These are phyloP conservation scores for Tenthredo scrophulariae DNA, from an alignment of 2,888 invertebrate genomes.

Conservation along the genomic window DNA sequence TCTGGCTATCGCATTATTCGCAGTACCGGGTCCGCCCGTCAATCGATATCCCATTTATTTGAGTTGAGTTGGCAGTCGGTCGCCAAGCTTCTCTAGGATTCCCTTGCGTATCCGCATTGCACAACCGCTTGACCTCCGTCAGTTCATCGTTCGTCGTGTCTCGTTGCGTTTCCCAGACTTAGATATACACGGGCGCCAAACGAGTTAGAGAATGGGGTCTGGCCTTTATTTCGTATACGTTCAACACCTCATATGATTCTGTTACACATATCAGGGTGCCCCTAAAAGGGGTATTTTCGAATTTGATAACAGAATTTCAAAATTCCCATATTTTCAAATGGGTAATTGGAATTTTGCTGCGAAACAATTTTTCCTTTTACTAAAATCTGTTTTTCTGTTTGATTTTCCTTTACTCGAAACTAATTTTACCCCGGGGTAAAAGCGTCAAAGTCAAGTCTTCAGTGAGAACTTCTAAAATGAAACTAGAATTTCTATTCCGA, in stretches of 20 bases:
- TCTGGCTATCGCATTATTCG: constrained; percentile 35
- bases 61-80: constrained; percentile 48
- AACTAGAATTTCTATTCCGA: too few species aligned
- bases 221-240: constrained; percentile 14
- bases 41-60: constrained; percentile 53
- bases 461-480: too few species aligned
- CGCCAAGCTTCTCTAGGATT: constrained; percentile 35
- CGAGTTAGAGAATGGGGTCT: background rate
- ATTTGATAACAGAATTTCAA: too few species aligned
- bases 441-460: too few species aligned
- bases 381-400: too few species aligned
- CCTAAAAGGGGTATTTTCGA: too few species aligned
- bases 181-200: background rate
- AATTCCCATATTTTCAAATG: too few species aligned
- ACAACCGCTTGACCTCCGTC: constrained; percentile 7
- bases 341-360: too few species aligned
- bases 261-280: background rate
- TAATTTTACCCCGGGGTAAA: too few species aligned
- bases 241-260: background rate
- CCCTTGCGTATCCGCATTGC: constrained; percentile 27
- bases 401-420: too few species aligned
- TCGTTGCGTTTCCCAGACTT: background rate
- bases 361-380: too few species aligned
- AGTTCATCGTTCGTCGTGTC: background rate
- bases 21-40: constrained; percentile 36